Evolutionary conservation across 2,888 invertebrate species (phyloP).

Genomic region (Rhogogaster chlorosoma): DNA sequence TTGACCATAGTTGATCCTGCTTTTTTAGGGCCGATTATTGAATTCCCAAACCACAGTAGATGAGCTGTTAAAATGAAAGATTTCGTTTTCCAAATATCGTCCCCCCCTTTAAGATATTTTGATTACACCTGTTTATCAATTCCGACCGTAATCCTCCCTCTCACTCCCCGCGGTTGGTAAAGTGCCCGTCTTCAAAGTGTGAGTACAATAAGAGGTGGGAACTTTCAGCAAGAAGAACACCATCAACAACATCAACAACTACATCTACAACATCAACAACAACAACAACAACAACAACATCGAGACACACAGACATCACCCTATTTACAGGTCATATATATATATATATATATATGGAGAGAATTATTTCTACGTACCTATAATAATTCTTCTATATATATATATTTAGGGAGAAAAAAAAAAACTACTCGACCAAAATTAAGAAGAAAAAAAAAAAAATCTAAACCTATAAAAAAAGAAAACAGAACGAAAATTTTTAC

Average conservation of each 20-base stretch:
- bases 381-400: neutral
- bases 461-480: neutral
- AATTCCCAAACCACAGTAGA: neutral
- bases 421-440: neutral
- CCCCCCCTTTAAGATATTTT: neutral
- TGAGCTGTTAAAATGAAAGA: neutral
- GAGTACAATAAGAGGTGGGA: slow-evolving; percentile 63
- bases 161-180: neutral
- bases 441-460: neutral
- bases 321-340: slow-evolving; percentile 53
- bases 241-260: slow-evolving; percentile 59
- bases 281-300: slow-evolving; percentile 62
- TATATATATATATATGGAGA: slow-evolving; percentile 59
- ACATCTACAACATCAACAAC: slow-evolving; percentile 60
- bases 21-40: neutral
- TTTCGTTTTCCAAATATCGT: neutral
- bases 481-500: neutral
- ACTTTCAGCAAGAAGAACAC: slow-evolving; percentile 60
- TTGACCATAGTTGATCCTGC: neutral
- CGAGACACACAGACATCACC: slow-evolving; percentile 67
- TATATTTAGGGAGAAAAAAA: slow-evolving; percentile 39
- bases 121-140: slow-evolving; percentile 4
- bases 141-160: neutral
- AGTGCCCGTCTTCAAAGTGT: slow-evolving; percentile 63
- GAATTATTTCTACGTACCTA: neutral